phyloP scores from a whole-genome alignment of 35 echinoderm and acorn worm species.

The Diadema setosum region DNA sequence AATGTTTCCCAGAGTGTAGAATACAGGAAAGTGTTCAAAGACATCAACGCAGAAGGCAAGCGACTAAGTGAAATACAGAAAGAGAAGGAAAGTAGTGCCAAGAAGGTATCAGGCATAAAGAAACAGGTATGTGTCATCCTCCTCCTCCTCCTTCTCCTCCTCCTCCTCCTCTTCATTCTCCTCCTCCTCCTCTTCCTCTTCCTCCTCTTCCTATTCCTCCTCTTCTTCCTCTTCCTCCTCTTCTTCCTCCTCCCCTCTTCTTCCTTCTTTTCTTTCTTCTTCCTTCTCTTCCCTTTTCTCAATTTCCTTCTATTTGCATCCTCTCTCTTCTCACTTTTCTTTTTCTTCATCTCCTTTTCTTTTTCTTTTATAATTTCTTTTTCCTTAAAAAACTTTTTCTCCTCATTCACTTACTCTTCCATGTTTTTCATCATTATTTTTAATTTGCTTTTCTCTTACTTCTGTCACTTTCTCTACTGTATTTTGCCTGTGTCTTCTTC shows the following conservation, averaged over 20 bases:
- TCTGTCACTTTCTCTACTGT: neutral
- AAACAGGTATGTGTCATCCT: neutral
- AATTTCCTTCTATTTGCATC: neutral
- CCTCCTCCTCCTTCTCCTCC: neutral
- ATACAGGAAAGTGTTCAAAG: slow-evolving; percentile 1
- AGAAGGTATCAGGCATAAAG: neutral
- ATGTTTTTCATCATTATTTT: neutral
- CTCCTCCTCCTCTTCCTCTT: neutral
- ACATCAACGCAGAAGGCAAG: neutral
- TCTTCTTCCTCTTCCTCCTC: neutral
- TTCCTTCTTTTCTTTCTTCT: neutral
- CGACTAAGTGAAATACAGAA: neutral
- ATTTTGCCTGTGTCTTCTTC: too few species aligned
- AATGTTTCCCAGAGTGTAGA: neutral
- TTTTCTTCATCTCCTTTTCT: neutral
- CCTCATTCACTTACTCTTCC: neutral
- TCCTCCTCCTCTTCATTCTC: neutral
- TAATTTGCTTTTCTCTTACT: neutral
- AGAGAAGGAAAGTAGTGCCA: neutral
- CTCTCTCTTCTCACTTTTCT: neutral
- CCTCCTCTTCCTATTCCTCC: neutral
- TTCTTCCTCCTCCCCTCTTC: neutral
- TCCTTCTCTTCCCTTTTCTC: neutral
- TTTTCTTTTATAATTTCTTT: neutral
- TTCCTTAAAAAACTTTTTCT: neutral